These are phyloP conservation scores for Microtus richardsoni DNA, from an alignment of 2,113 vertebrate species.

Conservation along the genomic window DNA sequence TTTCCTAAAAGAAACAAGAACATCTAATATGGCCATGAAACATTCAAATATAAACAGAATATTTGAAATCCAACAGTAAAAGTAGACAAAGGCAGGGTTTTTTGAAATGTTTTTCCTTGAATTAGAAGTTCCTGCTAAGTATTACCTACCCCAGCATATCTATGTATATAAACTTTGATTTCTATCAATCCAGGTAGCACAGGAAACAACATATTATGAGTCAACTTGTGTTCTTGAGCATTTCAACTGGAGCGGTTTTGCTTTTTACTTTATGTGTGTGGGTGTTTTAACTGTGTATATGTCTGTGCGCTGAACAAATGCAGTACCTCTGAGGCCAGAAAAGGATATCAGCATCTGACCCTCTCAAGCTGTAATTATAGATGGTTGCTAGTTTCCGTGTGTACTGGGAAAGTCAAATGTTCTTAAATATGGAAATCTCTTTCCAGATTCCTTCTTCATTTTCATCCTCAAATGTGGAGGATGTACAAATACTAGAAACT, in stretches of 20 bases:
- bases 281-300: not conserved
- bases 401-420: not conserved
- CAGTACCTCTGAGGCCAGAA: not conserved
- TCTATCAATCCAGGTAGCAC: not conserved
- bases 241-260: not conserved
- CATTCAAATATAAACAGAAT: not conserved
- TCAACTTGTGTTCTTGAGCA: not conserved
- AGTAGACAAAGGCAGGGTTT: not conserved
- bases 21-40: not conserved
- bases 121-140: not conserved
- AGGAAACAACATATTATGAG: not conserved
- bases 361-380: not conserved
- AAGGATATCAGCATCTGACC: not conserved
- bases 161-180: not conserved
- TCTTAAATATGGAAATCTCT: not conserved
- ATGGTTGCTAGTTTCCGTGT: not conserved
- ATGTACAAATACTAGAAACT: not conserved
- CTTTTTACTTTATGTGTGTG: not conserved
- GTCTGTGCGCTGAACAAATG: not conserved
- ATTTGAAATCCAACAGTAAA: not conserved
- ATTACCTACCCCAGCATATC: not conserved
- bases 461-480: not conserved
- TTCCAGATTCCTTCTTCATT: not conserved
- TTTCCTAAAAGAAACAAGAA: constrained; percentile 17
- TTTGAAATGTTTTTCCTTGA: not conserved